Evolutionary conservation across 2,888 invertebrate species (phyloP).

Genomic region (Netelia inedita): DNA sequence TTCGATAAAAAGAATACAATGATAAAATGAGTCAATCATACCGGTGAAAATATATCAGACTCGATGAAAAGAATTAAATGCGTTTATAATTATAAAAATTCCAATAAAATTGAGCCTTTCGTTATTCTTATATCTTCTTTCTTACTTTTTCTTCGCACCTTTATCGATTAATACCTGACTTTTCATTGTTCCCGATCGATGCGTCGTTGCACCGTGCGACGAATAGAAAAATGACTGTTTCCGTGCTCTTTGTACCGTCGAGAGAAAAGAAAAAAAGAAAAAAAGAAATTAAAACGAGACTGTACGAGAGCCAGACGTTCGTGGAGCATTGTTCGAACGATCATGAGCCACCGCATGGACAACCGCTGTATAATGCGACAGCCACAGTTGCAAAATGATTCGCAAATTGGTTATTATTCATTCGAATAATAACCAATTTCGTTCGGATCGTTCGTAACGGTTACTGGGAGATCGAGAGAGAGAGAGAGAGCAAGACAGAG

Average conservation of each 20-base stretch:
- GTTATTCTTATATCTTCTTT: too few relatives aligned
- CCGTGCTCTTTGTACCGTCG: not conserved
- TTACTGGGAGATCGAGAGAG: conserved; percentile 5
- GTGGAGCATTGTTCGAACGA: conserved; percentile 41
- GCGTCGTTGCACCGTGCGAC: too few relatives aligned
- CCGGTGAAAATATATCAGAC: too few relatives aligned
- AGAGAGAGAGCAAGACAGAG: not conserved
- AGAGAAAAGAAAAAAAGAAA: not conserved
- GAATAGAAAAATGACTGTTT: too few relatives aligned
- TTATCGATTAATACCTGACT: too few relatives aligned
- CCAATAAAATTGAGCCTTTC: too few relatives aligned
- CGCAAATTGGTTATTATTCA: conserved; percentile 64
- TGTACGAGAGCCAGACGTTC: conserved; percentile 5
- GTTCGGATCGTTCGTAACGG: conserved; percentile 22
- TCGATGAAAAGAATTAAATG: too few relatives aligned
- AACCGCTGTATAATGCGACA: conserved; percentile 17
- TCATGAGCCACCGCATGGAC: conserved; percentile 4
- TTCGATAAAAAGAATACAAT: too few relatives aligned
- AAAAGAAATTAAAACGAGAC: not conserved
- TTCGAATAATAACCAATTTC: conserved; percentile 53
- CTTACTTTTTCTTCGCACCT: too few relatives aligned
- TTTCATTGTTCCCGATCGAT: too few relatives aligned
- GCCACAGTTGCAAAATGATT: conserved; percentile 40
- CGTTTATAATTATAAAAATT: too few relatives aligned
- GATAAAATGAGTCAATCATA: too few relatives aligned